Base-by-base conservation (phyloP, 2,888 invertebrate genomes). In the Drosophila imparisetae region DNA sequence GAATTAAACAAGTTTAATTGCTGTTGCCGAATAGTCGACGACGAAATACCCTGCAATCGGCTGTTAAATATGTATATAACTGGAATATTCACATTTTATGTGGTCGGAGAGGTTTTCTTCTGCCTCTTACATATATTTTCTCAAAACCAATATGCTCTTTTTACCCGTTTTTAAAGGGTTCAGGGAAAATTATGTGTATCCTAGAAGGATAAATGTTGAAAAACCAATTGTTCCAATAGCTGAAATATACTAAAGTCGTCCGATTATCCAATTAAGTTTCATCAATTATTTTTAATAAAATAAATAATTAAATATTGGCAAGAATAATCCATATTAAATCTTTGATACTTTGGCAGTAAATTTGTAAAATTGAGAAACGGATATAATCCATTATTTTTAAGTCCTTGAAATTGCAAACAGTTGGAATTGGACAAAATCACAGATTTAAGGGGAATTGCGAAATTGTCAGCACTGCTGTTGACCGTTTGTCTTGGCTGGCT, bases 401-500 rank as follows among this genome's bases (percentile, higher is more conserved):
- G 24, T 45, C 45, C 15, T 24, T 45, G 45, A 24, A 13, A 11
- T 6, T 21, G 21, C 5, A 11, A 21, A 42, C 42, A 6, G 42
- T 42, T 42, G 21, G 21, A 21, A 21, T 21, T 21, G 21, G 24
- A 24, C 24, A 38, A 38, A 18, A 24, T 36, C 10, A 7, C 4
- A 54, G 54, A n/a, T 38, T 54, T 54, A 13, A 30, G 6, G n/a
- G 27, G 54, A 36, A n/a, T 15, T 18, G 32, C 18, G 11, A 54
- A 30, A 10, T 55, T 61, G 57, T 29, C 61, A 55, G 21, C 38
- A 24, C 30, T 54, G 55, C 10, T 40, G 71, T 72, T 77, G 68
- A 85, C 61, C 82, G 75, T 74, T 79, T 59, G 61, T 75, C 61
- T 65, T 68, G 62, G 54, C 36, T 32, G 48, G 48, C n/a, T 57